Base-by-base conservation (phyloP, 2,797 vertebrate species). In the Sylvia borin region DNA sequence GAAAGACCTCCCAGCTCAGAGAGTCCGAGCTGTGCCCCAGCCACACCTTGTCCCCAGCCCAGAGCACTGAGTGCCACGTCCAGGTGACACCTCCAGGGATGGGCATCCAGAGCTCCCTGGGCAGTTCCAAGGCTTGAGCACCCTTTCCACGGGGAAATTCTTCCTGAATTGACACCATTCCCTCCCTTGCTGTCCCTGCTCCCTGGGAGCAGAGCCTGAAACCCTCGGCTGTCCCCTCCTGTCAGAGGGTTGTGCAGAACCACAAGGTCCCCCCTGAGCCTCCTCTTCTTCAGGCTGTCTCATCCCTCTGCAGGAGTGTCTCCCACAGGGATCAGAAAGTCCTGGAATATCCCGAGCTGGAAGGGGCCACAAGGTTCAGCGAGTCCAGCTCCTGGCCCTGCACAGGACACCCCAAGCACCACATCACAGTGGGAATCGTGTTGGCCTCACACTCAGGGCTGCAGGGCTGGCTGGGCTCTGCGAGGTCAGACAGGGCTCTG, bases 121-220 rank as follows among this genome's bases (percentile, higher is more conserved):
- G 58, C 20, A 60, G 9, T 51, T 0, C 50, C 72, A 20, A 1
- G 0, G 12, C n/a, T 58, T 65, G 65, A 5, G 0, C 16, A 0
- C 22, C 34, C 40, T 40, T 66, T 27, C 38, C 80, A 20, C 11
- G n/a, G 2, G 0, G 25, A 27, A 84, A 72, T 84, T 77, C 45
- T 5, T 51, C 48, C 48, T 25, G 24, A 26, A 26, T 26, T 50
- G 48, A 50, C 48, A 50, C 14, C 26, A 16, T 50, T 58, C 11
- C 45, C 45, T 58, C 58, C 57, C 20, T 5, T 57, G n/a, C 65
- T 42, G 45, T 71, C 45, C 21, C 38, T 26, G 27, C 29, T 29
- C 31, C 40, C 34, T 48, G 62, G 18, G 10, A 75, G 7, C 18
- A 31, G 17, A 77, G 5, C 29, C 29, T 0, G 36, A 36, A 0